These are phyloP conservation scores for Trissoscelio sp. DNA, from an alignment of 2,888 invertebrate species.

Conservation along the genomic window DNA sequence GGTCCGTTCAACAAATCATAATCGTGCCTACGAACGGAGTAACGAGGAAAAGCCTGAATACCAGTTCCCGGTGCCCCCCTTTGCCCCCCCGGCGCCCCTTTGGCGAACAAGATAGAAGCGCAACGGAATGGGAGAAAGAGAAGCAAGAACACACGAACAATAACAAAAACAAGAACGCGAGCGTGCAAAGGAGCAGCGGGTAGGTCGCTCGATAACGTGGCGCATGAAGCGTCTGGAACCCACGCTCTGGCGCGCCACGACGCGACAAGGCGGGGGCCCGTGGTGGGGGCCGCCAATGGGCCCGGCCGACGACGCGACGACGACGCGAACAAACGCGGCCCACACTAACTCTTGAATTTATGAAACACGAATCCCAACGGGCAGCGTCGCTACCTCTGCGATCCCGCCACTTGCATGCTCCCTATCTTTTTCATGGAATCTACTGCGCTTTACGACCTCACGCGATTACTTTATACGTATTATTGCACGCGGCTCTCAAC, in stretches of 20 bases:
- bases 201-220: conserved; percentile 77
- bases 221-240: conserved; percentile 77
- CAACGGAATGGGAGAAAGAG: conserved; percentile 53
- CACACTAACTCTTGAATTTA: conserved; percentile 77
- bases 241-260: conserved; percentile 76
- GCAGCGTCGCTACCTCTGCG: conserved; percentile 59
- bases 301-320: conserved; percentile 71
- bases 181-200: conserved; percentile 75
- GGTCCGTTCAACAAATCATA: conserved; percentile 81
- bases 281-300: conserved; percentile 70
- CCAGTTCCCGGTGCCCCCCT: conserved; percentile 67
- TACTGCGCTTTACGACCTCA: conserved; percentile 67
- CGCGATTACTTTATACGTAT: conserved; percentile 63
- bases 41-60: conserved; percentile 77
- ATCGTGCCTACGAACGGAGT: conserved; percentile 79
- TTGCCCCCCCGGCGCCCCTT: conserved; percentile 7
- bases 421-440: conserved; percentile 64
- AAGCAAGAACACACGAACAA: conserved; percentile 55
- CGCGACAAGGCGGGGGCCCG: conserved; percentile 69
- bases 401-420: conserved; percentile 63
- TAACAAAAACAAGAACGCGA: conserved; percentile 71
- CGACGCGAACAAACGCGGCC: conserved; percentile 71
- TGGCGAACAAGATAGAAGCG: conserved; percentile 57
- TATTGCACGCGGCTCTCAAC: conserved; percentile 57
- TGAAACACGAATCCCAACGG: conserved; percentile 77